Conservation (phyloP, 2,113 vertebrate species). For the Ceuthmochares aereus region DNA sequence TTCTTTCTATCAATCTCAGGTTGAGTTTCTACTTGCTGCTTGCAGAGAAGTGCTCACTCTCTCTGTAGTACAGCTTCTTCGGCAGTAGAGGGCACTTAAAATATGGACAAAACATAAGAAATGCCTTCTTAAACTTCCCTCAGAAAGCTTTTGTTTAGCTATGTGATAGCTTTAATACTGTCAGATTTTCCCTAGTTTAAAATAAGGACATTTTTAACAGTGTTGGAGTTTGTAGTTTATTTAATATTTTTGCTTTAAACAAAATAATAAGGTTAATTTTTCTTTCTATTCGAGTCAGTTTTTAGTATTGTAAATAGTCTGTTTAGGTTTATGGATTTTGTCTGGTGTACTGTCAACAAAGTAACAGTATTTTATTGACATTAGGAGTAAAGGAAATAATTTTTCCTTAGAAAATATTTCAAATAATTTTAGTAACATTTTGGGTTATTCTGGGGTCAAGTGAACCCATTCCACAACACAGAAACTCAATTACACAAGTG, state of each 20-base stretch:
- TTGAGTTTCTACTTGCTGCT: conserved; percentile 18
- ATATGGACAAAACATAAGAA: conserved; percentile 78
- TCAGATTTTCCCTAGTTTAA: conserved; percentile 30
- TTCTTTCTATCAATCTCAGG: background rate
- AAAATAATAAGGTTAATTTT: conserved; percentile 31
- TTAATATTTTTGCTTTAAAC: conserved; percentile 32
- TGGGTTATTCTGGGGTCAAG: conserved; percentile 44
- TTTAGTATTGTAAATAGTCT: conserved; percentile 30
- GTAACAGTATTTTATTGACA: conserved; percentile 55
- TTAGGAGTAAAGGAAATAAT: background rate
- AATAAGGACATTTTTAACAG: conserved; percentile 41
- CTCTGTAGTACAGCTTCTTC: conserved; percentile 62
- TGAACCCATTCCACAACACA: conserved; percentile 41
- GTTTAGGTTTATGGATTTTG: conserved; percentile 16
- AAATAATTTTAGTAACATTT: conserved; percentile 65
- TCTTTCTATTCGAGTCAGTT: background rate
- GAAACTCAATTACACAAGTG: conserved; percentile 49
- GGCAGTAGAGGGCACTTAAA: conserved; percentile 85
- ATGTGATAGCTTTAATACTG: conserved; percentile 51
- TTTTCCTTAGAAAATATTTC: conserved; percentile 30
- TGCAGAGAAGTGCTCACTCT: background rate
- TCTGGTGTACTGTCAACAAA: conserved; percentile 37
- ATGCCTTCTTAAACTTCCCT: conserved; percentile 63
- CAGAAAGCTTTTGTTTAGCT: conserved; percentile 78
- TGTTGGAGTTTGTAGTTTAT: conserved; percentile 21